Evolutionary conservation across 2,797 vertebrate species (phyloP).

Genomic region (Catamblyrhynchus diadema): DNA sequence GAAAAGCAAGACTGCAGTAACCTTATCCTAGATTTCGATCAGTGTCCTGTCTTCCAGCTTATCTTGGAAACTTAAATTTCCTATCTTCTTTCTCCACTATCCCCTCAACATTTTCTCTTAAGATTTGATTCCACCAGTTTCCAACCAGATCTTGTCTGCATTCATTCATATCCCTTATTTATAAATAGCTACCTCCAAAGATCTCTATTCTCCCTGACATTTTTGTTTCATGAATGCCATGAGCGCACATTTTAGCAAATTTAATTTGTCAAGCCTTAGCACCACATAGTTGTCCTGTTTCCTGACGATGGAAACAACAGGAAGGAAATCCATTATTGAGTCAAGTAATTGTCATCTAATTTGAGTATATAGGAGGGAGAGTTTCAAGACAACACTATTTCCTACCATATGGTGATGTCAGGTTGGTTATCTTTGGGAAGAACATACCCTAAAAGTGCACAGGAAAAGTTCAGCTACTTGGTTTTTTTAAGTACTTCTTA

Average conservation of each 20-base stretch:
- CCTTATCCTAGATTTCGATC: not conserved
- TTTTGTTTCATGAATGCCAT: not conserved
- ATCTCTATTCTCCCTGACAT: not conserved
- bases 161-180: not conserved
- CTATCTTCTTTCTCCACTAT: not conserved
- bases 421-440: not conserved
- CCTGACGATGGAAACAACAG: not conserved
- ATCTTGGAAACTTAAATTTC: not conserved
- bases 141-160: not conserved
- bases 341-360: not conserved
- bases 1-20: not conserved
- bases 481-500: not conserved
- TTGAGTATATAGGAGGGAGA: not conserved
- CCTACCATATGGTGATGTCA: slow-evolving; percentile 32
- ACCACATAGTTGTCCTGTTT: not conserved
- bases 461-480: not conserved
- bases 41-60: not conserved
- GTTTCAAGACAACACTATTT: not conserved
- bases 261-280: not conserved
- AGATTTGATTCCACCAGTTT: not conserved
- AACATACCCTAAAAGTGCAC: not conserved
- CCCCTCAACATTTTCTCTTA: not conserved
- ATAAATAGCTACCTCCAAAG: not conserved
- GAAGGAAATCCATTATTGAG: not conserved
- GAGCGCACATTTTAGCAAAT: not conserved